Evolutionary conservation across 2,888 invertebrate species (phyloP).

Genomic region (Diaphora mendica): DNA sequence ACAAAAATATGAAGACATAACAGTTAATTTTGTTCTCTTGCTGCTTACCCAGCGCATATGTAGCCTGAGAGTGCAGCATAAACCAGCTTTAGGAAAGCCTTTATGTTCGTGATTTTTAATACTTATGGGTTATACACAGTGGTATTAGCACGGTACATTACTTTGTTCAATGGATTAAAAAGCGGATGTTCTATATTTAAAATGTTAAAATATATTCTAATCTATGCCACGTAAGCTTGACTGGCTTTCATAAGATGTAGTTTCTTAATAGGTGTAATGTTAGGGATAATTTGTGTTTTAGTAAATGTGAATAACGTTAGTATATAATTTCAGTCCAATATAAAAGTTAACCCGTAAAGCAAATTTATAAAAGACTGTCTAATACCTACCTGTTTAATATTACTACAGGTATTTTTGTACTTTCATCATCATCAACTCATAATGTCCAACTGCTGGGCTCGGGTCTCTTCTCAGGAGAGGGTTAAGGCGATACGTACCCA

Average conservation of each 20-base stretch:
- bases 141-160: constrained; percentile 11
- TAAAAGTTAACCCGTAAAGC: background rate
- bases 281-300: background rate
- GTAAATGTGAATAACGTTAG: background rate
- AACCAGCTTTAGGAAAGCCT: constrained; percentile 16
- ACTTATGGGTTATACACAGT: constrained; percentile 13
- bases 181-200: constrained; percentile 1
- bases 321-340: background rate
- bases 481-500: too few species aligned
- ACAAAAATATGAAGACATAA: constrained; percentile 16
- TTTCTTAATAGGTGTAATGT: background rate
- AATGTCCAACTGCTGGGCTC: too few species aligned
- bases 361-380: background rate
- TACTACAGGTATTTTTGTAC: too few species aligned
- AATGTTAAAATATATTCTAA: background rate
- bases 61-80: constrained; percentile 4
- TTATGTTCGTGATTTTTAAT: constrained; percentile 14
- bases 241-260: background rate
- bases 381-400: too few species aligned
- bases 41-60: constrained; percentile 10
- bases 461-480: too few species aligned
- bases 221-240: background rate
- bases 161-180: constrained; percentile 18
- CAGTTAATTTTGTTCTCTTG: constrained; percentile 6
- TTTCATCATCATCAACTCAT: too few species aligned